Percentiles rank a stretch among this genome's conserved stretches.
Conservation (phyloP, 2,113 vertebrate species). For the Pantherophis guttatus region DNA sequence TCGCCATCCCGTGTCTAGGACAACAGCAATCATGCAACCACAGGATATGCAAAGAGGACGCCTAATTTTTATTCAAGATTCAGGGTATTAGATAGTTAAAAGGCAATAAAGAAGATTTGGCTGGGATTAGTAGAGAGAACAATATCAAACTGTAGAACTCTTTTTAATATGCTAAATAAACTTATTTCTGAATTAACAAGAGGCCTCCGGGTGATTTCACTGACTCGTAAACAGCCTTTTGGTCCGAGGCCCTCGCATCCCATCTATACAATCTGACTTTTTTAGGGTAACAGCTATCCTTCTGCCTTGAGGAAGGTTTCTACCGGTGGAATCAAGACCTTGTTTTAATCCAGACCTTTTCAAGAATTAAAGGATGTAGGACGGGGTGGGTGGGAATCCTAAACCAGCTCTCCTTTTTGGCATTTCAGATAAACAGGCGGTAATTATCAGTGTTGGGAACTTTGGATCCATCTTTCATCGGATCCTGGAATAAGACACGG, state of each 20-base stretch:
- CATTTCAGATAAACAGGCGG: not conserved
- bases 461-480: too few species aligned
- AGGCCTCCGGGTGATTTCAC: not conserved
- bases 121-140: not conserved
- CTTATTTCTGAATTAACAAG: constrained; percentile 49
- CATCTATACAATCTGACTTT: not conserved
- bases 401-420: not conserved
- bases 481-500: not conserved
- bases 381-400: not conserved
- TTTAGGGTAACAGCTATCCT: not conserved
- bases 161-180: constrained; percentile 63
- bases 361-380: not conserved
- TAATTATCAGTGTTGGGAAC: not conserved
- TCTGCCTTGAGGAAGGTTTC: too few species aligned
- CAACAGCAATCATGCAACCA: not conserved
- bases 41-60: not conserved
- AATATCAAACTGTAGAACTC: constrained; percentile 47
- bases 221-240: not conserved
- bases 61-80: not conserved
- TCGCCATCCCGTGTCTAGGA: not conserved
- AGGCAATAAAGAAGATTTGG: not conserved
- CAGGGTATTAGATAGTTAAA: constrained; percentile 29
- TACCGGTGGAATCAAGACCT: not conserved
- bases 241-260: not conserved
- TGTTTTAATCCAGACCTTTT: not conserved